Conservation (phyloP, 1,140 invertebrate species). For the Camponotus vicinus region DNA sequence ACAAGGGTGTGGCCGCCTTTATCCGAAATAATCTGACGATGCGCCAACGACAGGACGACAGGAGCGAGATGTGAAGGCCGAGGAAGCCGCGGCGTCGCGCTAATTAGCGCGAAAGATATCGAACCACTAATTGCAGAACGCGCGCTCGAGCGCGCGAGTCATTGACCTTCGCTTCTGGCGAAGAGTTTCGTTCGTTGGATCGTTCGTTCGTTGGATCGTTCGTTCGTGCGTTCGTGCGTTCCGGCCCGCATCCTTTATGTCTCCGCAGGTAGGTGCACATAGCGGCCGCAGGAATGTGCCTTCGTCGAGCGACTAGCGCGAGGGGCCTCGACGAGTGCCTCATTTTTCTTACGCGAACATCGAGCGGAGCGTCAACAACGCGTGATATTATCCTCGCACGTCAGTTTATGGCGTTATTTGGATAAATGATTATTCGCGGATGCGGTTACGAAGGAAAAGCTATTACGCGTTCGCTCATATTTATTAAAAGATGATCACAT, state of each 20-base stretch:
- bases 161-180: constrained; percentile 60
- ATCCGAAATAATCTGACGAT: constrained; percentile 63
- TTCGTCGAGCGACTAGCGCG: constrained; percentile 41
- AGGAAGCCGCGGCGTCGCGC: constrained; percentile 23
- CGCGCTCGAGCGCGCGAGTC: constrained; percentile 50
- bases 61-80: not conserved
- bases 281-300: constrained; percentile 57
- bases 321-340: constrained; percentile 20
- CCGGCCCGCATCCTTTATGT: constrained; percentile 54
- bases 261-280: constrained; percentile 37
- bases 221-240: constrained; percentile 44
- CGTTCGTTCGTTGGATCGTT: constrained; percentile 16
- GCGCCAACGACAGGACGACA: not conserved
- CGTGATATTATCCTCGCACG: constrained; percentile 38
- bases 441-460: constrained; percentile 28
- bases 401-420: constrained; percentile 14
- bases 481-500: not conserved
- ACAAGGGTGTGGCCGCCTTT: constrained; percentile 61
- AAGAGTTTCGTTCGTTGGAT: constrained; percentile 52
- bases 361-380: constrained; percentile 26
- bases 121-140: constrained; percentile 60
- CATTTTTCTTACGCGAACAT: constrained; percentile 39
- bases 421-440: constrained; percentile 9
- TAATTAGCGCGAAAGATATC: constrained; percentile 68
- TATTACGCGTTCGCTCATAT: not conserved